Evolutionary conservation across 2,113 vertebrate genomes (phyloP).

Genomic region (Ivindomyrus marchei): DNA sequence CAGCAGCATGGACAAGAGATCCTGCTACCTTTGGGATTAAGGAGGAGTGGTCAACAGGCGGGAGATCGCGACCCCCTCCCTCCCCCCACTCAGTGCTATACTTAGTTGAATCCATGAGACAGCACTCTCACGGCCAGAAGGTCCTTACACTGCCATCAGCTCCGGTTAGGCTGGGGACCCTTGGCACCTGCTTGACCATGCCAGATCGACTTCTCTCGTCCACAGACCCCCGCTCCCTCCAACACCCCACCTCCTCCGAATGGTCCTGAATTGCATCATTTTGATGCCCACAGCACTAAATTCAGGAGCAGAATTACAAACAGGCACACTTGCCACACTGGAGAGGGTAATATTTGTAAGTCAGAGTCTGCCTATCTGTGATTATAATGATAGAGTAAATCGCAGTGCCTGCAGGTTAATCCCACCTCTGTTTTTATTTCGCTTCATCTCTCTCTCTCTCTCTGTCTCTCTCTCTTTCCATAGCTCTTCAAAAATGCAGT

Average conservation of each 20-base stretch:
- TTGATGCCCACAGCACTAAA: neutral
- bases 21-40: neutral
- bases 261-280: neutral
- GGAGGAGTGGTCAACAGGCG: neutral
- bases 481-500: neutral
- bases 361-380: constrained; percentile 2
- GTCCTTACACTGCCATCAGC: neutral
- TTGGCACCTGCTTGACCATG: neutral
- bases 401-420: neutral
- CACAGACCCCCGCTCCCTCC: neutral
- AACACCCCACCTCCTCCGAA: neutral
- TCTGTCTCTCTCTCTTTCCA: neutral
- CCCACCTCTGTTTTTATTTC: neutral
- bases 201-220: neutral
- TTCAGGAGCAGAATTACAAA: neutral
- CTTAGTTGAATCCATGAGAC: neutral
- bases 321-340: neutral
- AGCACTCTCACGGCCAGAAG: neutral
- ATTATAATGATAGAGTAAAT: constrained; percentile 9
- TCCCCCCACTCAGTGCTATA: neutral
- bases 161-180: neutral
- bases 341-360: neutral
- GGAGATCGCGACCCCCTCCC: neutral
- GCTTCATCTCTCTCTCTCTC: neutral
- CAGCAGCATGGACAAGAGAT: neutral